A percentile compares a stretch with the other conserved stretches of the same genome.
These are phyloP conservation scores for Esperia sulphurella DNA, from an alignment of 2,888 invertebrate genomes.

Conservation along the genomic window DNA sequence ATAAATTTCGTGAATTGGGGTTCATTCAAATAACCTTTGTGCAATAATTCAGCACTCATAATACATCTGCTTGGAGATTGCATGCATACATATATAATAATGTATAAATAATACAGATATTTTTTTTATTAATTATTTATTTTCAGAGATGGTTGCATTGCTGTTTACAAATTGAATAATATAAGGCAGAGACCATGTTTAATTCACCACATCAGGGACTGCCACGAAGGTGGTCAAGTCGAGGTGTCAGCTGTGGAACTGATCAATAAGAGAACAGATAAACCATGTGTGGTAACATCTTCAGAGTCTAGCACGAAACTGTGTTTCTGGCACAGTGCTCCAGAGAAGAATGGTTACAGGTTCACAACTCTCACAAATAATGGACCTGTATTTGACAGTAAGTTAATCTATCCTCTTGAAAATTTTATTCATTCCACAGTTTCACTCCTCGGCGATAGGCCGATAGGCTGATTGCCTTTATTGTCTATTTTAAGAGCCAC, in stretches of 20 bases:
- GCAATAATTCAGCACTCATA: too few species aligned
- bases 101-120: not conserved
- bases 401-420: too few species aligned
- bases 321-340: constrained; percentile 31
- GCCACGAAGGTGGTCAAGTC: constrained; percentile 46
- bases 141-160: constrained; percentile 62
- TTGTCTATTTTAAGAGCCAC: too few species aligned
- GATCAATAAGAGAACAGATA: constrained; percentile 20
- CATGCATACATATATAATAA: too few species aligned
- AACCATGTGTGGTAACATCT: constrained; percentile 36
- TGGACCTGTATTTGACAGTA: not conserved
- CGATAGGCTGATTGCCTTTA: too few species aligned
- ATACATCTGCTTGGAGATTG: too few species aligned
- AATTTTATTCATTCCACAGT: too few species aligned
- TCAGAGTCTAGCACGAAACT: constrained; percentile 39
- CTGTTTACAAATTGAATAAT: constrained; percentile 38
- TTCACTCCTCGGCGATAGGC: too few species aligned
- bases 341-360: constrained; percentile 6
- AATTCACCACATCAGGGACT: constrained; percentile 44
- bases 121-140: not conserved
- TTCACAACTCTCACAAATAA: constrained; percentile 2
- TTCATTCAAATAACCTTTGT: too few species aligned
- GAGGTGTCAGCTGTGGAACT: constrained; percentile 64
- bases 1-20: too few species aligned
- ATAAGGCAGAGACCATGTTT: constrained; percentile 34